Base-by-base conservation (phyloP, 2,113 vertebrate species). In the Calyptommatus sinebrachiatus region DNA sequence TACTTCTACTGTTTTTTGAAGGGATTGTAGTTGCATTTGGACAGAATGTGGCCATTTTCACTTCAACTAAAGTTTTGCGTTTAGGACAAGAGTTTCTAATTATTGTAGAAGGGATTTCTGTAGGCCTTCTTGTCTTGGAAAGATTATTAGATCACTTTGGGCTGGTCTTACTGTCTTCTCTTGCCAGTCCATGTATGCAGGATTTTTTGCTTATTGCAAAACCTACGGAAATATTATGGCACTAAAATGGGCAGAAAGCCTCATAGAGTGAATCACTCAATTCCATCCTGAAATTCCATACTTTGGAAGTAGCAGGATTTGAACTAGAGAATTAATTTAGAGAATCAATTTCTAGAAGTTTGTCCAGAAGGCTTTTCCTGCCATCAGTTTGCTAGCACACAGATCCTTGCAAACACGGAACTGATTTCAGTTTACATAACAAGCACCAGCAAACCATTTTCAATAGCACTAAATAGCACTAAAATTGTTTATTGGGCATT, bases 101-200 rank as follows among this genome's bases (percentile, higher is more conserved):
- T 71, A 72, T 4, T n/a, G 22, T 31, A 72, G 29, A 31, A 50
- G 5, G 6, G 14, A 41, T 62, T 68, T 20, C 24, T 12, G 5
- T 1, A 14, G 2, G 46, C 46, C 83, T 78, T 68, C 73, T 57
- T 74, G 76, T 26, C 86, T 83, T 85, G 76, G 0, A 76, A 77
- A 68, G 76, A 82, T 35, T 70, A 66, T 60, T 80, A 70, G 46
- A 68, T n/a, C n/a, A 70, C 69, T 69, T 68, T 21, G 2, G 8
- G 20, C 1, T 2, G 18, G 20, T 26, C 4, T 68, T 22, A 75
- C 29, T 69, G 48, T 68, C 18, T 4, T 29, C 9, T 73, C 21
- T 60, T 41, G 35, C 31, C 50, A 68, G 16, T 28, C 24, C 35
- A 46, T n/a, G 20, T 22, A n/a, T 28, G 41, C 35, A 63, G 60